A percentile compares a stretch with the other conserved stretches of the same genome.
These are phyloP conservation scores for Aphelocoma californica DNA, from an alignment of 2,797 vertebrate genomes.

Conservation along the genomic window DNA sequence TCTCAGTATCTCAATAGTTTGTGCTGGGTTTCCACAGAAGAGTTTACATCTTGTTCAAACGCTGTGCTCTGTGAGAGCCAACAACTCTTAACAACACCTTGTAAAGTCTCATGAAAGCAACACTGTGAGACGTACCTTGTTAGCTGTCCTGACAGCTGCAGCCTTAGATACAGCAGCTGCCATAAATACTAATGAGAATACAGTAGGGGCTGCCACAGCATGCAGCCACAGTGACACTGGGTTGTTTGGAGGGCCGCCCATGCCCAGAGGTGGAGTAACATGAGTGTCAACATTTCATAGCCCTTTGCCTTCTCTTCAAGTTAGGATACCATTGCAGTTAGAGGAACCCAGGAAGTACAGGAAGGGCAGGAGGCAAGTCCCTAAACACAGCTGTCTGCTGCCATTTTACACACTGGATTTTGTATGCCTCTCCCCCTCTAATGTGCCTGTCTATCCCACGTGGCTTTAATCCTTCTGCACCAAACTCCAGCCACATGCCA, in stretches of 20 bases:
- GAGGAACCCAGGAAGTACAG: not conserved
- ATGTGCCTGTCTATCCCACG: rapidly evolving
- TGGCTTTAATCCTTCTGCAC: not conserved
- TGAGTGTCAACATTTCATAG: rapidly evolving
- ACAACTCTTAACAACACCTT: not conserved
- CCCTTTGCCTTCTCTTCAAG: not conserved
- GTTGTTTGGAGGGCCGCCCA: not conserved
- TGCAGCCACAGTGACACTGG: not conserved
- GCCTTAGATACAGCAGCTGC: not conserved
- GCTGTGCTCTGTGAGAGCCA: not conserved
- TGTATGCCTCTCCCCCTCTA: not conserved
- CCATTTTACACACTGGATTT: not conserved
- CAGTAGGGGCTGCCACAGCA: not conserved
- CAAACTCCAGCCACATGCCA: not conserved
- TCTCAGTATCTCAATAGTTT: not conserved
- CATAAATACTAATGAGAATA: not conserved
- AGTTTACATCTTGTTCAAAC: not conserved
- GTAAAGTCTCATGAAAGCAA: not conserved
- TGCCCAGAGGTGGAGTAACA: not conserved
- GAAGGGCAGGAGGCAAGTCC: not conserved
- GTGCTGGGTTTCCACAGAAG: not conserved
- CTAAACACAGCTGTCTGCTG: not conserved
- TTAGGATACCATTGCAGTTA: not conserved
- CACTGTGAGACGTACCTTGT: not conserved
- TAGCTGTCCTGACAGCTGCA: not conserved